Conservation (phyloP, 2,113 vertebrate genomes). For the Sceloporus tristichus region DNA sequence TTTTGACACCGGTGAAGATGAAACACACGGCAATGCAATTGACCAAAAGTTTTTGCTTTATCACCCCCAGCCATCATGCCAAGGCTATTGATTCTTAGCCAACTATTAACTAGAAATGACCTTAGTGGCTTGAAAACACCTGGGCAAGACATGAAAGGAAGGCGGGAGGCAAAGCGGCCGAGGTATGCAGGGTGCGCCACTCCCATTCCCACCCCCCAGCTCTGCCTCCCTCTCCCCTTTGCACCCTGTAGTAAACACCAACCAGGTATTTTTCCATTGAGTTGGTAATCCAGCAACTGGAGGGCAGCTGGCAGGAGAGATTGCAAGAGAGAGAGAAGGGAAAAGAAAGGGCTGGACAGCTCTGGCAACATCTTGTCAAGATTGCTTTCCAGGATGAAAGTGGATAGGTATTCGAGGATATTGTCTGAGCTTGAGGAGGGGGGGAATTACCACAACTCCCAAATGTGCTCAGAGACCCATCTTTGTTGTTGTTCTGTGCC, state of each 20-base stretch:
- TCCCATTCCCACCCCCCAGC: not conserved
- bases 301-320: conserved; percentile 15
- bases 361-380: not conserved
- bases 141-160: conserved; percentile 66
- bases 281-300: conserved; percentile 54
- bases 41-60: conserved; percentile 59
- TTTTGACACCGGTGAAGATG: conserved; percentile 55
- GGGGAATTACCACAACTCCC: too few relatives aligned
- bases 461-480: too few relatives aligned
- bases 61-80: conserved; percentile 73
- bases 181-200: conserved; percentile 22
- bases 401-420: too few relatives aligned
- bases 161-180: conserved; percentile 58
- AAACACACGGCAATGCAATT: conserved; percentile 67
- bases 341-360: accelerated
- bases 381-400: too few relatives aligned
- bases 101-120: conserved; percentile 82
- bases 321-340: not conserved
- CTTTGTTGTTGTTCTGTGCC: too few relatives aligned
- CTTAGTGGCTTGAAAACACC: conserved; percentile 74
- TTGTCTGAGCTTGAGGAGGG: too few relatives aligned
- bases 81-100: conserved; percentile 79
- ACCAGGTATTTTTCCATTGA: conserved; percentile 76
- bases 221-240: conserved; percentile 50
- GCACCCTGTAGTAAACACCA: conserved; percentile 47